Evolutionary conservation across 1,140 invertebrate genomes (phyloP), one percentile per base, ranked within the genome.

Genomic region (Streblospio benedicti): DNA sequence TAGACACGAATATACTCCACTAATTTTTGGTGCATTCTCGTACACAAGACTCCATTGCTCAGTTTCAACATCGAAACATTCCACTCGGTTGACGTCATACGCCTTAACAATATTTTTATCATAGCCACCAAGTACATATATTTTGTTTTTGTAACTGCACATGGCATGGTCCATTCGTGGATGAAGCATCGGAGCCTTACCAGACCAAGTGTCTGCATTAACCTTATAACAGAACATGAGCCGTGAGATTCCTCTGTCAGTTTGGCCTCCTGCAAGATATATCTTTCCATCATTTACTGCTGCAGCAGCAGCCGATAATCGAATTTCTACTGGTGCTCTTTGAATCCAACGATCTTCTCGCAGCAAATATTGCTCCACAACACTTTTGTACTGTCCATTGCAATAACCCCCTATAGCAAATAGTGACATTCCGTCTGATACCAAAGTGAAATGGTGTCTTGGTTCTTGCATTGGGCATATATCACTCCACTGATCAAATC

Each of bases 111-210:
- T 52, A 31, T 52, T 31, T 31, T 52, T 52, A n/a, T 52, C 30
- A n/a, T 52, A 52, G 5, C 50, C 50, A n/a, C 50, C 50, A 18
- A 52, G 20, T 4, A 52, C 50, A 1, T 28, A 52, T n/a, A 52
- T 12, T 5, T 31, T 4, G 50, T 52, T 52, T 25, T 25, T 31
- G 31, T 52, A 31, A 4, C 23, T 30, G 33, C 50, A 52, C 23
- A 52, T 31, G 3, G 50, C 50, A n/a, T 52, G 50, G 50, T 52
- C 50, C 50, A 52, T 52, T 25, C 50, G 50, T n/a, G 50, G 27
- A 25, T 30, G 27, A 25, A 28, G 1, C 50, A 52, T 52, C 25
- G 25, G 31, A 9, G 50, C 50, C 16, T 31, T 25, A 31, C 50
- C 33, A 0, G 27, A 31, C 50, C 50, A 52, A 25, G 50, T 28